These are phyloP conservation scores for Pheucticus melanocephalus DNA, from an alignment of 2,113 vertebrate genomes.

Conservation along the genomic window DNA sequence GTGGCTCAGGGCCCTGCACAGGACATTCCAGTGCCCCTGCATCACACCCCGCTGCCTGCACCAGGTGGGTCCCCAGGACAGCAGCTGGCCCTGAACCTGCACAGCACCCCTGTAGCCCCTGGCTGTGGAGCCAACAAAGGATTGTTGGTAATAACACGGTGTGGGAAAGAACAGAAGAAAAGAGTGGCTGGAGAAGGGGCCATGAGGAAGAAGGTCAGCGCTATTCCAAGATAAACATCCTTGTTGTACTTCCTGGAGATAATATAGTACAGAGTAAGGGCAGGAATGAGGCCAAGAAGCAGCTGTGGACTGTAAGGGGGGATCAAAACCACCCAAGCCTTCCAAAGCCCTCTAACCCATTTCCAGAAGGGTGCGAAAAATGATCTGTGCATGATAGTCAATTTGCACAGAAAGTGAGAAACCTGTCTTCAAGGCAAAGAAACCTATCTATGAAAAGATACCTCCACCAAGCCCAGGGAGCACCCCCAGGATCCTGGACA, in stretches of 20 bases:
- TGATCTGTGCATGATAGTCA: rapidly evolving
- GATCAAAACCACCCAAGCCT: not conserved
- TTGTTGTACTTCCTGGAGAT: not conserved
- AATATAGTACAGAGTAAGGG: not conserved
- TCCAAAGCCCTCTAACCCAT: not conserved
- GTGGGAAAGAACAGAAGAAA: not conserved
- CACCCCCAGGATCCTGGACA: not conserved
- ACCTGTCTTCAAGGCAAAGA: not conserved
- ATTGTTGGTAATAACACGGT: not conserved
- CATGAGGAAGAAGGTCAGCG: not conserved
- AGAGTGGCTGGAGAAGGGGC: not conserved
- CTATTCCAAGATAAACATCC: not conserved
- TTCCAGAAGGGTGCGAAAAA: not conserved
- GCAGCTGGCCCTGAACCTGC: not conserved
- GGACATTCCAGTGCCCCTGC: not conserved
- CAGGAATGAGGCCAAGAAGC: not conserved
- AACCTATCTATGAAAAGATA: not conserved
- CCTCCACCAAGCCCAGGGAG: not conserved
- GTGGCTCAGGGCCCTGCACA: not conserved
- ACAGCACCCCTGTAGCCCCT: not conserved
- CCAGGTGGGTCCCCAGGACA: not conserved
- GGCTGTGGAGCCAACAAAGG: not conserved
- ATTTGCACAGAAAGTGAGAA: not conserved
- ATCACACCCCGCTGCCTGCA: too few relatives aligned
- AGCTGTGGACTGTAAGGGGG: not conserved